Evolutionary conservation across 2,113 vertebrate genomes (phyloP).

Genomic region (Nothobranchius furzeri): DNA sequence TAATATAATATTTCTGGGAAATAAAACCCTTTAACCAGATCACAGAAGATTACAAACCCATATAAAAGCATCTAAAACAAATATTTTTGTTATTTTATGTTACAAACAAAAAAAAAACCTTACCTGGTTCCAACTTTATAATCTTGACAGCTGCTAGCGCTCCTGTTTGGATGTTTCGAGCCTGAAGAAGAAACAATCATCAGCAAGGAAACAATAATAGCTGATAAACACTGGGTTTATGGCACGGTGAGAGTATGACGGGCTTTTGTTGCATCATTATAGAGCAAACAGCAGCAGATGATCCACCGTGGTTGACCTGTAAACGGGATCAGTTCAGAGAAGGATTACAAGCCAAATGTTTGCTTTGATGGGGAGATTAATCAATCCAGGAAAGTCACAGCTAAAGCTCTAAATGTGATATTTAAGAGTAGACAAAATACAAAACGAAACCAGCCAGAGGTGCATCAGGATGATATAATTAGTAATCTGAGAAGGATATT

Average conservation of each 20-base stretch:
- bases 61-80: no score
- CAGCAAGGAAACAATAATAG: background rate
- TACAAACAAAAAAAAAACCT: constrained; percentile 50
- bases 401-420: background rate
- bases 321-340: constrained; percentile 1
- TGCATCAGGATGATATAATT: background rate
- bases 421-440: background rate
- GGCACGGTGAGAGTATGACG: no score
- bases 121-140: constrained; percentile 98
- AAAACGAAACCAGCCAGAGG: background rate
- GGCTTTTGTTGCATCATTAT: no score
- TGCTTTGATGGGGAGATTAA: constrained; percentile 24
- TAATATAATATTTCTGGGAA: background rate
- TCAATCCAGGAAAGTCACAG: background rate
- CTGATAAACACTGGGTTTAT: no score
- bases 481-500: background rate
- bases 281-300: background rate
- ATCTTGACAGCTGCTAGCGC: constrained; percentile 98
- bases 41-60: no score
- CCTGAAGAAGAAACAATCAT: constrained; percentile 79
- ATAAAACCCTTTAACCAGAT: background rate
- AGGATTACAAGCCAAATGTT: constrained; percentile 17
- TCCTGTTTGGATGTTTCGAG: constrained; percentile 93
- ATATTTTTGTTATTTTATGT: background rate
- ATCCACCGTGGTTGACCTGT: background rate